A percentile compares a stretch with the other conserved stretches of the same genome.
Evolutionary conservation across 1,140 invertebrate genomes (phyloP).

Genomic region (Drosophila truncata): DNA sequence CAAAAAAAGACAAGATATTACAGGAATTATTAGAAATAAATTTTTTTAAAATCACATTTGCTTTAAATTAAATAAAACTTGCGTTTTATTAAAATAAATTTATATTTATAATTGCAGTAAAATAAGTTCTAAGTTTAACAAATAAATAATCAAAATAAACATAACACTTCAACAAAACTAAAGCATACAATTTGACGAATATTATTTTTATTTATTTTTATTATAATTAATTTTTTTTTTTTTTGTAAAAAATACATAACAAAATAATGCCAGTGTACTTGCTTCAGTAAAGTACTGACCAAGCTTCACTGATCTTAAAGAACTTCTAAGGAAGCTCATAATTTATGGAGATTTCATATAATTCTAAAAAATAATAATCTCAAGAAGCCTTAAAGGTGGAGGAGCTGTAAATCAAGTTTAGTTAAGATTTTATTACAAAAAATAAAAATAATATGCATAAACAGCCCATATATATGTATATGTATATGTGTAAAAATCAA

Average conservation of each 20-base stretch:
- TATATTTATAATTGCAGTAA: too few relatives aligned
- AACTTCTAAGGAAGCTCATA: slow-evolving; percentile 16
- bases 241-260: not conserved
- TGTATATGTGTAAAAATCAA: not conserved
- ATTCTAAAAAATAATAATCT: not conserved
- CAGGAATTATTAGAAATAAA: too few relatives aligned
- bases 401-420: not conserved
- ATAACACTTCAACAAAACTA: too few relatives aligned
- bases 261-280: not conserved
- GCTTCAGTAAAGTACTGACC: not conserved
- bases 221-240: too few relatives aligned
- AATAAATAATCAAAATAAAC: too few relatives aligned
- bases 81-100: too few relatives aligned
- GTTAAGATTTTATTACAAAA: not conserved
- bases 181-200: not conserved
- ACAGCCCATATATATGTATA: not conserved
- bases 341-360: slow-evolving; percentile 1
- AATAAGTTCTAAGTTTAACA: too few relatives aligned
- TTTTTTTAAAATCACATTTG: too few relatives aligned
- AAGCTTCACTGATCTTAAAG: slow-evolving; percentile 30
- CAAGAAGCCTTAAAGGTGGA: not conserved
- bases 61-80: too few relatives aligned
- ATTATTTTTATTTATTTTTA: not conserved
- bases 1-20: too few relatives aligned
- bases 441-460: not conserved